Base-by-base conservation (phyloP, 1,140 invertebrate species). In the Rhynchophorus ferrugineus region DNA sequence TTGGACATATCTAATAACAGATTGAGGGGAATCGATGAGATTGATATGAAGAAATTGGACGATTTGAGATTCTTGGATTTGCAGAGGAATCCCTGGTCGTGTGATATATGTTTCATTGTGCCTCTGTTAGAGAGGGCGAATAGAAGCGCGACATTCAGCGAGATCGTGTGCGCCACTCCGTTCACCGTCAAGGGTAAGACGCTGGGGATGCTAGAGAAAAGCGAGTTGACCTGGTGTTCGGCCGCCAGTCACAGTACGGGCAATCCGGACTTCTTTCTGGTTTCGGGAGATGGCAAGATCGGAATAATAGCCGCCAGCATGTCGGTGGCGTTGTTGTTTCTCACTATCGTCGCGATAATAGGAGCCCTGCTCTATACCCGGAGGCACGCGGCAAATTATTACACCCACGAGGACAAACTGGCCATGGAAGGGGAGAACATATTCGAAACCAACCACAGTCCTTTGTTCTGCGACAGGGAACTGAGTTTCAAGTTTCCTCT, bases 371-470 rank as follows among this genome's bases (percentile, higher is more conserved):
- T 74, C 44, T 80, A 78, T 61, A 79, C 80, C 18, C 69, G 75
- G 34, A 72, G 80, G 13, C 80, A 83, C 54, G 76, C 81, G 0
- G 82, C 82, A 7, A 78, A 78, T 24, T 87, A 86, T 63, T 85
- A 86, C 65, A 85, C 83, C 0, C 77, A 84, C 62, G 83, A 85
- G 65, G 81, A 82, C 56, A 80, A 82, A 57, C 63, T 78, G 9
- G 45, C 60, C 1, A 46, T 58, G 64, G 68, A 71, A 50, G 64
- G 64, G 1, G 76, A 77, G 49, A 71, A 72, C 13, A 73, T 74
- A 35, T 73, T 74, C 42, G 74, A 77, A 3, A 74, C 73, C 48
- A 50, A 54, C 41, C 62, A 64, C 42, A 66, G 62, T 47, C 60
- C 61, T 0, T 52, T 68, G 7, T 66, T 69, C 44, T 61, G 61